A percentile compares a stretch with the other conserved stretches of the same genome.
These are phyloP conservation scores for Amphiduros pacificus DNA, from an alignment of 2,888 invertebrate species.

Conservation along the genomic window DNA sequence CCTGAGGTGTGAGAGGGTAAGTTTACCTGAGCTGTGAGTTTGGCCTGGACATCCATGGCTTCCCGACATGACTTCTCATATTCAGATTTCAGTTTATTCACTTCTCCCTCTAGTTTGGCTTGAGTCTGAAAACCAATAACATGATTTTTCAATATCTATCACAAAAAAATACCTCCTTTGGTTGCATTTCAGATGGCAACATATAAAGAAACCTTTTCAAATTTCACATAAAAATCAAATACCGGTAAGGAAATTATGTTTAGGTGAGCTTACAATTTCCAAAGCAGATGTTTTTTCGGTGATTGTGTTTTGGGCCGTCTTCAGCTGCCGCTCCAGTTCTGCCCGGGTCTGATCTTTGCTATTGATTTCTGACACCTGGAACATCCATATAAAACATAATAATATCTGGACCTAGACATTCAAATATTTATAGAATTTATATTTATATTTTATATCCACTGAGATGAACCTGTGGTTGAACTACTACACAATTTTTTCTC, in stretches of 20 bases:
- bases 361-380: constrained; percentile 7
- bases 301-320: constrained; percentile 15
- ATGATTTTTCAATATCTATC: neutral
- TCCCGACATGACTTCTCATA: constrained; percentile 34
- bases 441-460: neutral
- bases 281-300: constrained; percentile 28
- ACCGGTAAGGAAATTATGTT: too few relatives aligned
- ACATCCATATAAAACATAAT: neutral
- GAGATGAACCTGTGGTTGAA: too few relatives aligned
- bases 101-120: constrained; percentile 41
- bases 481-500: too few relatives aligned
- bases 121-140: constrained; percentile 32
- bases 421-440: neutral
- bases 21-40: constrained; percentile 37
- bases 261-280: constrained; percentile 31
- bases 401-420: neutral
- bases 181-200: neutral
- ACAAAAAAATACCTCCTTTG: neutral
- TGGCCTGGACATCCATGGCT: constrained; percentile 28
- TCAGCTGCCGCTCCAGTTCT: constrained; percentile 10
- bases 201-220: neutral
- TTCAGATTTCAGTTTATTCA: constrained; percentile 40
- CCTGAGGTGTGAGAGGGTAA: too few relatives aligned
- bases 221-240: too few relatives aligned
- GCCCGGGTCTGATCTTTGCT: constrained; percentile 9